Conservation (phyloP, 2,797 vertebrate genomes). For the Sitta carolinensis region DNA sequence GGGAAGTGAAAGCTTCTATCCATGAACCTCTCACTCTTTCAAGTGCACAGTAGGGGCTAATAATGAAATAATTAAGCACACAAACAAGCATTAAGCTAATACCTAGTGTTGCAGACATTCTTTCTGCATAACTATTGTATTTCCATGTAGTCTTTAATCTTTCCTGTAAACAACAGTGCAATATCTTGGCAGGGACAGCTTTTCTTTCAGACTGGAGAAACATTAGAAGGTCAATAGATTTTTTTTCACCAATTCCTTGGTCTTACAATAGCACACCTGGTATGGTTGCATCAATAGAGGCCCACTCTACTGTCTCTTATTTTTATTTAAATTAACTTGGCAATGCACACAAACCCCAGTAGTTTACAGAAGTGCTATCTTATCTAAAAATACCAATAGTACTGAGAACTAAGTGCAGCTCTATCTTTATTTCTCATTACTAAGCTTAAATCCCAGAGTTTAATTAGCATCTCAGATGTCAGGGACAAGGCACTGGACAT, state of each 20-base stretch:
- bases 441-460: not conserved
- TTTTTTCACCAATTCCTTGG: not conserved
- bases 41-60: not conserved
- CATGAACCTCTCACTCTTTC: not conserved
- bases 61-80: conserved; percentile 18
- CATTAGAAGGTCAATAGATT: not conserved
- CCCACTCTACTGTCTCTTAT: not conserved
- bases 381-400: not conserved
- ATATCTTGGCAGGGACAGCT: not conserved
- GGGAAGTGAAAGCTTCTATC: not conserved
- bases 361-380: not conserved
- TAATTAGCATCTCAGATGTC: not conserved
- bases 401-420: not conserved
- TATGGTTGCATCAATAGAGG: not conserved
- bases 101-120: not conserved
- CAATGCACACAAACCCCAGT: not conserved
- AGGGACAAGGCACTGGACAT: not conserved
- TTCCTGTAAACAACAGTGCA: not conserved
- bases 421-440: not conserved
- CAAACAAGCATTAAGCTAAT: not conserved
- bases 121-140: not conserved
- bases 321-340: not conserved
- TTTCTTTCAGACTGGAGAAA: not conserved
- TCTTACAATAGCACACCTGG: not conserved
- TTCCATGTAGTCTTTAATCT: not conserved